phyloP scores from a whole-genome alignment of 1,140 invertebrate species.

The Ips typographus region DNA sequence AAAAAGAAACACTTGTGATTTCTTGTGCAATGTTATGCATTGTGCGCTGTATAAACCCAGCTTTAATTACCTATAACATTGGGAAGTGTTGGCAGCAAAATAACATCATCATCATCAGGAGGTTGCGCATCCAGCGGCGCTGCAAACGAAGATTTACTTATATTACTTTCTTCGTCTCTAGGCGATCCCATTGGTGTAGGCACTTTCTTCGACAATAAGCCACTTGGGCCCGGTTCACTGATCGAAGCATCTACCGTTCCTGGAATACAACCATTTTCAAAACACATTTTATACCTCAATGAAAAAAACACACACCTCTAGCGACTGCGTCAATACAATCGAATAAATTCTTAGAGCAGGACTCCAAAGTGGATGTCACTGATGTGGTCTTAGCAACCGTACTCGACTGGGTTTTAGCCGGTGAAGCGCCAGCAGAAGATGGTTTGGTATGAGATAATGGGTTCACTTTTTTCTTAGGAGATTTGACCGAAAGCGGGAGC shows the following conservation, averaged over 20 bases:
- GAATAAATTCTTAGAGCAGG: constrained; percentile 19
- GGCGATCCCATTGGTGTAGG: too few relatives aligned
- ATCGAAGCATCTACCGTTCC: neutral
- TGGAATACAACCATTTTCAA: neutral
- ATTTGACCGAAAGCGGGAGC: constrained; percentile 43
- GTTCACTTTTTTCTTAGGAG: constrained; percentile 27
- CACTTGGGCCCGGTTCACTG: neutral
- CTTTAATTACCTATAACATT: too few relatives aligned
- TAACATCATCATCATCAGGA: too few relatives aligned
- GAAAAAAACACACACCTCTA: constrained; percentile 1
- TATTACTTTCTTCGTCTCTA: too few relatives aligned
- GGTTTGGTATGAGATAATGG: neutral
- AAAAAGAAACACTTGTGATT: too few relatives aligned
- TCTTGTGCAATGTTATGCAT: too few relatives aligned
- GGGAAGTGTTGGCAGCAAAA: too few relatives aligned
- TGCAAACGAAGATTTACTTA: too few relatives aligned
- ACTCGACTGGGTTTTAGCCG: constrained; percentile 4
- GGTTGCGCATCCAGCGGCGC: too few relatives aligned
- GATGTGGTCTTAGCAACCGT: neutral
- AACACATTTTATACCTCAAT: neutral
- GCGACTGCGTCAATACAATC: constrained; percentile 31
- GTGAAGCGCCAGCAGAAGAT: too few relatives aligned
- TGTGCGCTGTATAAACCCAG: too few relatives aligned
- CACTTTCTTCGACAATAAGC: neutral
- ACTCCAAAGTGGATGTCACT: too few relatives aligned